These are phyloP conservation scores for Drosophila sproati DNA, from an alignment of 1,140 invertebrate species.

Conservation along the genomic window DNA sequence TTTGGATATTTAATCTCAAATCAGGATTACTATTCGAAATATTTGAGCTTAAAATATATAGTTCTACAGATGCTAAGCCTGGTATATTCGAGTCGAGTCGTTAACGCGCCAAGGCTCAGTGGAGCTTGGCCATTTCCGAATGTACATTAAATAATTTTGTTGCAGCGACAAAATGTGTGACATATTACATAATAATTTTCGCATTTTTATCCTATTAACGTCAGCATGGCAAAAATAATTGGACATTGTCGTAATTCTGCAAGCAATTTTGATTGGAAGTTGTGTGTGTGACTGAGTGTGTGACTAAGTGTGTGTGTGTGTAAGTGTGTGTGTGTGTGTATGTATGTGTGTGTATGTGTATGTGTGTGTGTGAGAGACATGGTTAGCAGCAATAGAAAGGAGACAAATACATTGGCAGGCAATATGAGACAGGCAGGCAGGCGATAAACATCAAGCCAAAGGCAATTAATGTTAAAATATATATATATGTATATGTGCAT, in stretches of 20 bases:
- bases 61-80: background rate
- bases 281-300: constrained; percentile 7
- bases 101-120: too few species aligned
- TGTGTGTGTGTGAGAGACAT: background rate
- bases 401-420: background rate
- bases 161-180: constrained; percentile 51
- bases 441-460: constrained; percentile 21
- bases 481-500: constrained; percentile 14
- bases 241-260: constrained; percentile 53
- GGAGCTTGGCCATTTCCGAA: constrained; percentile 17
- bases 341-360: background rate
- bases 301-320: too few species aligned
- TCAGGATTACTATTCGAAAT: too few species aligned
- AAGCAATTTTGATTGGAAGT: constrained; percentile 37
- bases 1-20: too few species aligned
- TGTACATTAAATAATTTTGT: constrained; percentile 44
- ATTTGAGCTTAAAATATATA: too few species aligned
- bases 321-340: background rate
- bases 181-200: constrained; percentile 65
- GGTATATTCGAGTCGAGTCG: constrained; percentile 18
- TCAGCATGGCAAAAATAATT: constrained; percentile 59
- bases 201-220: constrained; percentile 63
- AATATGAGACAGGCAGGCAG: constrained; percentile 7
- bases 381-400: background rate
- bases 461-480: constrained; percentile 22